Evolutionary conservation across 2,113 vertebrate genomes (phyloP).

Genomic region (Alouatta palliata): DNA sequence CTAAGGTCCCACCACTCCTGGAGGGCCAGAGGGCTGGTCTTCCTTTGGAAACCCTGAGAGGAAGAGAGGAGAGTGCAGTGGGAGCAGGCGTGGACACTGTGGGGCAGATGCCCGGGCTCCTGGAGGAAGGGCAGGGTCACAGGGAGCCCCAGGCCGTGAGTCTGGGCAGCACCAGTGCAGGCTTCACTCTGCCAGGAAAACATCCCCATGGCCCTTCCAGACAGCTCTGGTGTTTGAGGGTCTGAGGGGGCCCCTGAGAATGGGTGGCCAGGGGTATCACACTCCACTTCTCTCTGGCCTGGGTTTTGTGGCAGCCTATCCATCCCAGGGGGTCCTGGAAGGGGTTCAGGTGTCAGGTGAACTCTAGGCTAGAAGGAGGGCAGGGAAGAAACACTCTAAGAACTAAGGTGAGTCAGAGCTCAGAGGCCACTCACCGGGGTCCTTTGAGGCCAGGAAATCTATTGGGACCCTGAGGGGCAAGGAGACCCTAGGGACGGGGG

Average conservation of each 20-base stretch:
- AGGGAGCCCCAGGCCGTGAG: no score
- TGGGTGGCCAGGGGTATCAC: constrained; percentile 74
- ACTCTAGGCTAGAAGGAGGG: not conserved
- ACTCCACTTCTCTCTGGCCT: constrained; percentile 94
- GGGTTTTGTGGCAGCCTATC: constrained; percentile 95
- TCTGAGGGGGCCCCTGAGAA: rapidly evolving
- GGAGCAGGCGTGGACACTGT: no score
- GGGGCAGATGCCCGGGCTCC: no score
- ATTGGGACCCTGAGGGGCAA: constrained; percentile 91
- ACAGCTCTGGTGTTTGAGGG: not conserved
- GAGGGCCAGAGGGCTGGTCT: no score
- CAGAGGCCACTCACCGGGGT: constrained; percentile 88
- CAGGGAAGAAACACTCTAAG: not conserved
- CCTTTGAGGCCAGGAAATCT: constrained; percentile 95
- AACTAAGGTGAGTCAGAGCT: no score
- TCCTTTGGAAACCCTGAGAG: no score
- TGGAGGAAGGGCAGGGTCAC: no score
- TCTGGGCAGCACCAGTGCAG: rapidly evolving
- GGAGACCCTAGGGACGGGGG: constrained; percentile 85
- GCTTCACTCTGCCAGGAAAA: not conserved
- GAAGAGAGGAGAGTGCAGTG: no score
- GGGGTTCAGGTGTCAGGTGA: not conserved
- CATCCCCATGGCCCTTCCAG: not conserved
- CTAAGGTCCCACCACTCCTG: constrained; percentile 89
- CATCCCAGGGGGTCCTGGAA: constrained; percentile 92